A percentile compares a stretch with the other conserved stretches of the same genome.
Evolutionary conservation across 2,888 invertebrate species (phyloP).

Genomic region (Lycocerus yunnanus): DNA sequence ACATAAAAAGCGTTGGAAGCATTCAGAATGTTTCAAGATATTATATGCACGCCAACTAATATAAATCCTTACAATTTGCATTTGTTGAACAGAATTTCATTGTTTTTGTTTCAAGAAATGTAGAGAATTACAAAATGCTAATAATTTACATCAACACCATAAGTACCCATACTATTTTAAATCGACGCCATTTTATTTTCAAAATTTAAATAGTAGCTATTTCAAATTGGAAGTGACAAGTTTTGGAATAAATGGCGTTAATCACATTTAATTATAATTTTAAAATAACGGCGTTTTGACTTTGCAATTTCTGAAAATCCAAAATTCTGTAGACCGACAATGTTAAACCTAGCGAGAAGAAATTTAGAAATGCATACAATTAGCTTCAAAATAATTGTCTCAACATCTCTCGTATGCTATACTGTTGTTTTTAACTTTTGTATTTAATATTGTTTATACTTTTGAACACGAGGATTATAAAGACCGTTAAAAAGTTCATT

Average conservation of each 20-base stretch:
- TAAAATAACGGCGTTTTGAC: background rate
- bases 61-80: constrained; percentile 15
- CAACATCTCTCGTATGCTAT: background rate
- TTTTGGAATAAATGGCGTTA: background rate
- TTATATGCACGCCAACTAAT: background rate
- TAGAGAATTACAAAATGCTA: constrained; percentile 15
- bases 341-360: background rate
- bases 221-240: background rate
- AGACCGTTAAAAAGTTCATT: constrained; percentile 3
- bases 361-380: background rate
- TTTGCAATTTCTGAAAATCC: background rate
- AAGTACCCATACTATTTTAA: background rate
- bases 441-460: background rate
- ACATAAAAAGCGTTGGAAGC: background rate
- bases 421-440: background rate
- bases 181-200: background rate
- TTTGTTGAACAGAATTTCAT: constrained; percentile 21
- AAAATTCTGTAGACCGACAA: background rate
- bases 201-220: background rate
- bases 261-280: background rate
- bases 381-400: background rate
- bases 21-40: background rate
- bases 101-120: constrained; percentile 23
- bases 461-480: background rate
- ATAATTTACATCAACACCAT: constrained; percentile 15